Evolutionary conservation across 37 sponge, comb jelly and placozoan species (phyloP).

Genomic region (Diacarnus erythraeanus): DNA sequence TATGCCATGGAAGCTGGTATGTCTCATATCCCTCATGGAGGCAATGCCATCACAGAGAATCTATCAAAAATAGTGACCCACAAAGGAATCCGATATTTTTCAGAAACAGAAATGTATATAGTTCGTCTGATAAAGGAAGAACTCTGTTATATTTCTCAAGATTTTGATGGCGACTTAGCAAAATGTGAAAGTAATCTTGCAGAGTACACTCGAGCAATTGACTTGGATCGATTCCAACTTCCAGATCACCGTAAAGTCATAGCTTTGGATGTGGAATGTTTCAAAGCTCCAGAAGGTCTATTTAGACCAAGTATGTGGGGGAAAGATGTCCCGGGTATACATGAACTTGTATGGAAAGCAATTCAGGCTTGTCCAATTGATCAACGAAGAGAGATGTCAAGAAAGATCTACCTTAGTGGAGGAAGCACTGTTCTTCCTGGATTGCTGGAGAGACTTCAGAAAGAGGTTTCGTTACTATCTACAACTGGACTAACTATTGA

Average conservation of each 20-base stretch:
- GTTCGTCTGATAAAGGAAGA: slow-evolving; percentile 72
- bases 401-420: slow-evolving; percentile 74
- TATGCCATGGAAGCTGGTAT: slow-evolving; percentile 63
- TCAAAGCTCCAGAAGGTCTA: slow-evolving; percentile 71
- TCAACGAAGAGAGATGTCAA: slow-evolving; percentile 45
- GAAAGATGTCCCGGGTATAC: slow-evolving; percentile 71
- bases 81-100: slow-evolving; percentile 76
- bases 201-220: slow-evolving; percentile 38
- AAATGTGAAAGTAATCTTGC: slow-evolving; percentile 29
- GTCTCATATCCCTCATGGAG: slow-evolving; percentile 58
- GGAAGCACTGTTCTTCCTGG: slow-evolving; percentile 56
- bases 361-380: slow-evolving; percentile 80
- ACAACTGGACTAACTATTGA: slow-evolving; percentile 40
- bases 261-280: slow-evolving; percentile 48
- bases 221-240: slow-evolving; percentile 68
- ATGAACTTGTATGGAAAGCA: slow-evolving; percentile 66
- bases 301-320: slow-evolving; percentile 69
- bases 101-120: slow-evolving; percentile 79
- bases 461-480: slow-evolving; percentile 41
- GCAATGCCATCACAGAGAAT: slow-evolving; percentile 67
- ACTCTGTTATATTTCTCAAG: slow-evolving; percentile 62
- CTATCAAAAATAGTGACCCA: slow-evolving; percentile 58
- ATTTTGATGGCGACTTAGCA: slow-evolving; percentile 36
- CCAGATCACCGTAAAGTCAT: slow-evolving; percentile 72
- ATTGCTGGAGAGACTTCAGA: slow-evolving; percentile 68